Evolutionary conservation across 1,140 invertebrate genomes (phyloP), one percentile per base, ranked within the genome.

Genomic region (Contarinia nasturtii): DNA sequence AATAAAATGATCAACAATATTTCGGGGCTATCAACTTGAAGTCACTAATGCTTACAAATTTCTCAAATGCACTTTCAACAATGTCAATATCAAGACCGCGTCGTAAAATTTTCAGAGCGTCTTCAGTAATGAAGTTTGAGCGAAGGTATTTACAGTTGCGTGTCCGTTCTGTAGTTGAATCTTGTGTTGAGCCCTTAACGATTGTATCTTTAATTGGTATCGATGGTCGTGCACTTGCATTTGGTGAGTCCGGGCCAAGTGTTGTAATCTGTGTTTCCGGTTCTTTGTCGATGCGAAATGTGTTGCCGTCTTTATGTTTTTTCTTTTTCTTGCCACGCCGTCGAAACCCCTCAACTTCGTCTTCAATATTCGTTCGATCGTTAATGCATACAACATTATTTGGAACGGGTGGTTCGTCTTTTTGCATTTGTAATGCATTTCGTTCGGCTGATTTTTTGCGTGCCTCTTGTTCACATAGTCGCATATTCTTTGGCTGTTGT

Each of bases 221-320:
- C 17, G 61, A 63, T 7, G 61, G 61, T 11, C 61, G 45, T 14
- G 58, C 60, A 47, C 61, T 63, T 17, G 61, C 53, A 53, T 63
- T 63, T 0, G 61, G 52, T 1, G 61, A 64, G 38, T 64, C 61
- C 0, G 59, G 61, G 2, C 59, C 61, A 27, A 64, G 19, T 3
- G 59, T 54, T 17, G 58, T 58, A n/a, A 64, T 58, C 45, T 64
- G 61, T 2, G 61, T 63, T 48, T 63, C 61, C 0, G 61, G 61
- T 52, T 63, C 61, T 50, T 63, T 53, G 33, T 56, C 61, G 8
- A 63, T 21, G 20, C 61, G 60, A 18, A 63, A 63, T 2, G 61
- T 63, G 10, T 59, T 59, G 58, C 27, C n/a, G 7, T 55, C 52
- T 40, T 63, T 63, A 1, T 59, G 41, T 38, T 61, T 63, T 36